phyloP scores from a whole-genome alignment of 2,888 invertebrate species.

The Cyrtodaria siliqua region DNA sequence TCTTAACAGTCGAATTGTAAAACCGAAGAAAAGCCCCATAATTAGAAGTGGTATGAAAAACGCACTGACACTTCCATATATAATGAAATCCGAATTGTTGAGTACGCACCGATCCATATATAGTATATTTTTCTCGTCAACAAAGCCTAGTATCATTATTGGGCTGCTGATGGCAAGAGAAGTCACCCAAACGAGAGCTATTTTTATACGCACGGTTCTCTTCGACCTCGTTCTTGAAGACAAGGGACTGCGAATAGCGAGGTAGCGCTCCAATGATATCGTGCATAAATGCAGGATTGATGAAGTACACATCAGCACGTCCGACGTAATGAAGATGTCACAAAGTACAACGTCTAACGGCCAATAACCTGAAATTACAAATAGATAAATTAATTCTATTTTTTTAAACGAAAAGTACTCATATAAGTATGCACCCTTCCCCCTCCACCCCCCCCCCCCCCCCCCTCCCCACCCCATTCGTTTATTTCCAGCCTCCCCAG shows the following conservation, averaged over 20 bases:
- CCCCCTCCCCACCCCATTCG: too few relatives aligned
- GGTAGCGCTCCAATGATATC: conserved; percentile 90
- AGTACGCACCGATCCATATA: conserved; percentile 89
- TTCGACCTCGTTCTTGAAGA: conserved; percentile 83
- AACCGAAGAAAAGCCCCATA: conserved; percentile 96
- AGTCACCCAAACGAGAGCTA: conserved; percentile 96
- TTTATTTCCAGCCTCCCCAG: too few relatives aligned
- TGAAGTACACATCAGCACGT: conserved; percentile 88
- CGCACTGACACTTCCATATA: conserved; percentile 97
- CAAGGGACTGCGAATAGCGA: conserved; percentile 96
- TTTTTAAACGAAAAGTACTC: too few relatives aligned
- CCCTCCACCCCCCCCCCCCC: too few relatives aligned
- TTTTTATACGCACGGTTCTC: conserved; percentile 89
- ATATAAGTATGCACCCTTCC: too few relatives aligned
- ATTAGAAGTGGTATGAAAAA: conserved; percentile 98
- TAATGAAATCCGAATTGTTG: conserved; percentile 87
- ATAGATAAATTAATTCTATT: too few relatives aligned
- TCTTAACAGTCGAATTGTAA: conserved; percentile 95
- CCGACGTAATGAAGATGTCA: conserved; percentile 88
- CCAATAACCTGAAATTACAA: conserved; percentile 95
- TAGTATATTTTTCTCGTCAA: conserved; percentile 89
- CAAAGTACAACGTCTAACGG: conserved; percentile 89
- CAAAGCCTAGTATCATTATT: conserved; percentile 86
- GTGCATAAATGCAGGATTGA: conserved; percentile 88
- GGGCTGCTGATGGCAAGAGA: conserved; percentile 88